These are phyloP conservation scores for Alexandromys oeconomus DNA, from an alignment of 2,797 vertebrate genomes.

Conservation along the genomic window DNA sequence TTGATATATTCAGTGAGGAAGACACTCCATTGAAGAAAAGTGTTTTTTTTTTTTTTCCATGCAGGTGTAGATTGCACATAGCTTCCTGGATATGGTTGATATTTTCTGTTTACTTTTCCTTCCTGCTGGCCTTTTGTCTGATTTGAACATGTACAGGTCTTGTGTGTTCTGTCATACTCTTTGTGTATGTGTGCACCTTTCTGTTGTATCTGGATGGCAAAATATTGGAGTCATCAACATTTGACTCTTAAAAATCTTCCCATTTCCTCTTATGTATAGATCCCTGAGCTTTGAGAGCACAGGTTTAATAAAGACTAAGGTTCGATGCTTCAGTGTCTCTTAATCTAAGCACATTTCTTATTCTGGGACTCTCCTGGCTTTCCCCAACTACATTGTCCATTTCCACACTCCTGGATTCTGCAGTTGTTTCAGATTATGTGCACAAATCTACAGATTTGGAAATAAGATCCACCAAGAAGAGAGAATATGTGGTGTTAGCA, in stretches of 20 bases:
- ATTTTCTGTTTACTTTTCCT: background rate
- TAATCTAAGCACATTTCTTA: background rate
- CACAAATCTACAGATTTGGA: background rate
- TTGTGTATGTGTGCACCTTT: too few relatives aligned
- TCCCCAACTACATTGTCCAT: too few relatives aligned
- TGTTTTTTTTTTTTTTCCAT: too few relatives aligned
- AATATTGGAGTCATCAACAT: background rate
- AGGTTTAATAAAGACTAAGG: background rate
- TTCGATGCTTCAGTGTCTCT: background rate
- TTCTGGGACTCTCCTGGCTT: background rate
- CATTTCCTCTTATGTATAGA: background rate
- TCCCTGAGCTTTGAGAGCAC: too few relatives aligned
- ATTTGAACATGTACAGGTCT: background rate
- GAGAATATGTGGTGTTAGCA: background rate
- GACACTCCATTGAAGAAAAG: background rate
- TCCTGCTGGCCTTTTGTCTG: background rate
- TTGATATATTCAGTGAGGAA: background rate
- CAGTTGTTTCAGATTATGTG: background rate
- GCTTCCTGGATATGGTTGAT: background rate
- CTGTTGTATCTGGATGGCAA: background rate
- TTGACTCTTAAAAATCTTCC: background rate
- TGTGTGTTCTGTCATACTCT: background rate
- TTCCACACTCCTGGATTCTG: background rate
- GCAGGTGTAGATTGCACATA: background rate
- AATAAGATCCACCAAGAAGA: background rate